A percentile compares a stretch with the other conserved stretches of the same genome.
Conservation (phyloP, 2,113 vertebrate species). For the Eptesicus fuscus region DNA sequence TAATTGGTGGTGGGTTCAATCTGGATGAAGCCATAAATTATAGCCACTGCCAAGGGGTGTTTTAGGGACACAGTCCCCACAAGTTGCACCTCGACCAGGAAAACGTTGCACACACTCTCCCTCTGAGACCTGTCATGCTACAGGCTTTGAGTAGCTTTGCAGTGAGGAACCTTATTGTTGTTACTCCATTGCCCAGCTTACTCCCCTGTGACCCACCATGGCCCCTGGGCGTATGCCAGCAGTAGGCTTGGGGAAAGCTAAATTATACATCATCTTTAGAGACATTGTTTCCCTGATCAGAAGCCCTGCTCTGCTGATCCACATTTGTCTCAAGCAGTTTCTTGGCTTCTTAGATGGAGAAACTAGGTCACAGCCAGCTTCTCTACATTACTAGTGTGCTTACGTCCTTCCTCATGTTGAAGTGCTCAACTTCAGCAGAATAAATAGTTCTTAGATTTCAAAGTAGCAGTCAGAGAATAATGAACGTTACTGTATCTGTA, state of each 20-base stretch:
- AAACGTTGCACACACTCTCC: background rate
- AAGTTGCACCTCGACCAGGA: background rate
- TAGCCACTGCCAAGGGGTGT: background rate
- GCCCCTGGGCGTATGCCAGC: background rate
- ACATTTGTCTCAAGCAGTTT: background rate
- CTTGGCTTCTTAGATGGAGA: background rate
- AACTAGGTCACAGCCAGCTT: background rate
- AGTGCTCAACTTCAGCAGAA: background rate
- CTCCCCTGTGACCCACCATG: rapidly evolving
- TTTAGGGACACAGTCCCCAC: background rate
- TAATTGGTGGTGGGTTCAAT: background rate
- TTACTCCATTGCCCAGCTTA: background rate
- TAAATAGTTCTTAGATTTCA: background rate
- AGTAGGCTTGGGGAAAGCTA: background rate
- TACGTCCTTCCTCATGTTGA: background rate
- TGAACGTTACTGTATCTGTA: background rate
- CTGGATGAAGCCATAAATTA: background rate
- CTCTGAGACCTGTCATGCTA: background rate
- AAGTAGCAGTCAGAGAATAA: background rate
- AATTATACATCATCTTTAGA: background rate
- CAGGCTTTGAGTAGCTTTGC: background rate
- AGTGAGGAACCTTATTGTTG: background rate
- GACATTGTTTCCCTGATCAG: background rate
- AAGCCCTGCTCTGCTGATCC: background rate
- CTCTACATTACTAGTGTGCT: background rate